Base-by-base conservation (phyloP, 2,797 vertebrate species). In the Nannoperca australis region DNA sequence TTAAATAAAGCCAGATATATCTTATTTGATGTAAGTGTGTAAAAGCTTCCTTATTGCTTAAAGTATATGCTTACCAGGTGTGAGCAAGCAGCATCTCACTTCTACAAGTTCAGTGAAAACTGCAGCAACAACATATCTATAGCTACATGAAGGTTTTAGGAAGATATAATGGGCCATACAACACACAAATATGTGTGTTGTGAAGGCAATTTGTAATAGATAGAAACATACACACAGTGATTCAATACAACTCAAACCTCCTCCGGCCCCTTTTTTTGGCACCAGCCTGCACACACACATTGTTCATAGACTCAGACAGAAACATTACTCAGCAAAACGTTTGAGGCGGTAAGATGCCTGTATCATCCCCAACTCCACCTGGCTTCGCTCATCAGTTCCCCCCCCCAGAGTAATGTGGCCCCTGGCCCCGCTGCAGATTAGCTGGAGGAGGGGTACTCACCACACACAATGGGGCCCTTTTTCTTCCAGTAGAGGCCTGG, bases 331-430 rank as follows among this genome's bases (percentile, higher is more conserved):
- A 83, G 80, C 88, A 83, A 60, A 84, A 73, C 69, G 77, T 90
- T 88, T 85, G 73, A 82, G 69, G 73, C 72, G 12, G 78, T 62
- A 73, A 61, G 51, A 84, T 72, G 76, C 51, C 79, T 82, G 65
- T 71, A 90, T 87, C 74, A 81, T 84, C 70, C 54, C 38, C 63
- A 17, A 30, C 62, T 79, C 84, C 84, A 80, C 83, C 91, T 89
- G 84, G 87, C 88, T 89, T 91, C 81, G 70, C 90, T 93, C 93
- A 91, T 94, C 92, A 85, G 81, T 87, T 76, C 80, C 88, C 89
- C 24, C 24, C 24, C 85, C 89, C 79, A 70, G 86, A 90, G 86
- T 82, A 91, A 93, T 89, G 90, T 93, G 94, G 90, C 93, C 94
- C 90, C 87, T 93, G 89, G 84, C 87, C 91, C 86, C 56, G 40